Base-by-base conservation (phyloP, 30 jellyfish, hydroid and myxozoan genomes). In the Rhopilema esculentum region DNA sequence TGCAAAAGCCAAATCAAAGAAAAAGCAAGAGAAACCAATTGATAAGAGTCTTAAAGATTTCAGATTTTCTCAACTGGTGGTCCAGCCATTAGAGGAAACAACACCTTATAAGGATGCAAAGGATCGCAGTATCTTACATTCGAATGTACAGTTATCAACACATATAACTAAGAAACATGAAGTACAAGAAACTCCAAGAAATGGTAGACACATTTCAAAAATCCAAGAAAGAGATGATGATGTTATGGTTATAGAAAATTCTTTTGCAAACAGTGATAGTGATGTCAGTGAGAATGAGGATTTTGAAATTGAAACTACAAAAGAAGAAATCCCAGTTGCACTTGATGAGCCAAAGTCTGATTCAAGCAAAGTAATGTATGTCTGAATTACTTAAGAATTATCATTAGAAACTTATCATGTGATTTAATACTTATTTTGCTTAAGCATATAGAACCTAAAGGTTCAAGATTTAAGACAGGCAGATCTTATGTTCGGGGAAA, bases 1-100 rank as follows among this genome's bases (percentile, higher is more conserved):
- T 9, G 75, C 19, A n/a, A 78, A 27, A 9, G 33, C 69, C 20
- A 63, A 52, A 40, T 28, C 23, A 32, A 62, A 78, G 31, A 78
- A 67, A 25, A 78, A 78, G 67, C 63, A 78, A 12, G 53, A 16
- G 12, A 40, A 40, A 12, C 57, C 6, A 12, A 40, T 2, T 6
- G 57, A 40, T 40, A 40, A 6, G 12, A 2, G 6, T 40, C 68
- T 25, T 7, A 78, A 66, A 28, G 21, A 63, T 0, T 78, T 62
- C 71, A 78, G 67, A 40, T 78, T 64, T 62, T 78, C 77, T 27
- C 48, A 53, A 78, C 50, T 66, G 6, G 57, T 40, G 57, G 57
- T 12, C 57, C 57, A 40, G 57, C 57, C 57, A 12, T 6, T 40
- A 40, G 57, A 40, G 12, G 57, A 40, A 6, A 40, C n/a, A n/a